A percentile compares a stretch with the other conserved stretches of the same genome.
phyloP scores from a whole-genome alignment of 2,797 vertebrate genomes.

The Philypnodon macrostomus region DNA sequence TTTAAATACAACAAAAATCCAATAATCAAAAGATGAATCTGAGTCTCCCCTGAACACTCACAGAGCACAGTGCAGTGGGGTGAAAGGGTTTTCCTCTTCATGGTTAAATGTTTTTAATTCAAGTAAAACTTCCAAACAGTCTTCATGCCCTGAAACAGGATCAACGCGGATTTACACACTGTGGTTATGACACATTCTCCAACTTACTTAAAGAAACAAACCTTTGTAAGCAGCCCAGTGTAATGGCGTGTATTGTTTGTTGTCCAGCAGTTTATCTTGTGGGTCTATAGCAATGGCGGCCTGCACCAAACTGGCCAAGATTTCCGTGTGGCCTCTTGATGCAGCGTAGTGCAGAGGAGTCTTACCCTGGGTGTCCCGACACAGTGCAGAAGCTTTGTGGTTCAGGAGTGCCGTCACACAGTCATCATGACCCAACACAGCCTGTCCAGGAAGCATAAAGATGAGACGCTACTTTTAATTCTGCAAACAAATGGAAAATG shows the following conservation, averaged over 20 bases:
- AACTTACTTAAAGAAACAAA: constrained; percentile 51
- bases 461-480: background rate
- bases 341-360: constrained; percentile 93
- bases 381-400: constrained; percentile 89
- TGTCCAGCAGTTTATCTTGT: constrained; percentile 89
- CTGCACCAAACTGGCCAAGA: constrained; percentile 86
- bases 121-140: constrained; percentile 99
- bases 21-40: background rate
- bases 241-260: constrained; percentile 92
- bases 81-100: constrained; percentile 95
- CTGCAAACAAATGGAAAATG: background rate
- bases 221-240: constrained; percentile 98
- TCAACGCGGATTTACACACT: constrained; percentile 8
- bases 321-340: constrained; percentile 85
- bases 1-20: background rate
- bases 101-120: constrained; percentile 93
- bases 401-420: constrained; percentile 91
- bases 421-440: constrained; percentile 88
- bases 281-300: constrained; percentile 85
- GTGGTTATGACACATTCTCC: background rate
- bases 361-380: constrained; percentile 89
- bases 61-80: constrained; percentile 99
- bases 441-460: constrained; percentile 62
- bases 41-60: constrained; percentile 85
- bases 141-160: constrained; percentile 87